phyloP scores from a whole-genome alignment of 2,888 invertebrate genomes.

The Sarcophaga variegata region DNA sequence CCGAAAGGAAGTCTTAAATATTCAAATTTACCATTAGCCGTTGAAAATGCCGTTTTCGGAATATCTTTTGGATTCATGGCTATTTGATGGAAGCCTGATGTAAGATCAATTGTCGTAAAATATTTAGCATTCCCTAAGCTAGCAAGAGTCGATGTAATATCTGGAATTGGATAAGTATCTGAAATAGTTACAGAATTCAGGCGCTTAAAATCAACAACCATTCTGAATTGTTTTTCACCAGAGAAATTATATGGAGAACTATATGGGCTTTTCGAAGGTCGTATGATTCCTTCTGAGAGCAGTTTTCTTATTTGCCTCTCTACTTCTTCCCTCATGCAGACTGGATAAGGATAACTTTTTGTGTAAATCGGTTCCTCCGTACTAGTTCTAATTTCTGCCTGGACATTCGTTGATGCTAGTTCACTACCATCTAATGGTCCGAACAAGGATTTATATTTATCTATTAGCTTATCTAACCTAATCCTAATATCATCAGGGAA shows the following conservation, averaged over 20 bases:
- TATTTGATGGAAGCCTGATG: slow-evolving; percentile 50
- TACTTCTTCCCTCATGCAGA: slow-evolving; percentile 3
- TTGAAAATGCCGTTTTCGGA: too few species aligned
- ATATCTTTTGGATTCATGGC: slow-evolving; percentile 44
- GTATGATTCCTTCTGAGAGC: slow-evolving; percentile 74
- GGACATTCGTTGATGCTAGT: not conserved
- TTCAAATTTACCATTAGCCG: not conserved
- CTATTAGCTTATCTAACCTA: not conserved
- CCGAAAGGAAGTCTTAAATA: too few species aligned
- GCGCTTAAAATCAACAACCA: slow-evolving; percentile 70
- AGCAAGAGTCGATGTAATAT: slow-evolving; percentile 66
- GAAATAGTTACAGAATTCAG: slow-evolving; percentile 67
- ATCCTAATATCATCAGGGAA: not conserved
- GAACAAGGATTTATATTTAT: not conserved
- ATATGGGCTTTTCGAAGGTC: slow-evolving; percentile 72
- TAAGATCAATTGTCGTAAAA: slow-evolving; percentile 69
- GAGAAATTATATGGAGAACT: slow-evolving; percentile 63
- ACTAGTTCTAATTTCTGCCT: not conserved
- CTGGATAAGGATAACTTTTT: slow-evolving; percentile 10
- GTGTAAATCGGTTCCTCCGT: slow-evolving; percentile 11
- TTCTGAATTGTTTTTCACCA: slow-evolving; percentile 65
- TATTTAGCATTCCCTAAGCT: slow-evolving; percentile 68
- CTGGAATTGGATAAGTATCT: slow-evolving; percentile 68
- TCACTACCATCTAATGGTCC: not conserved
- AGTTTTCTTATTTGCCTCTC: not conserved